These are phyloP conservation scores for Apodemus agrarius DNA, from an alignment of 2,797 vertebrate genomes.

Conservation along the genomic window DNA sequence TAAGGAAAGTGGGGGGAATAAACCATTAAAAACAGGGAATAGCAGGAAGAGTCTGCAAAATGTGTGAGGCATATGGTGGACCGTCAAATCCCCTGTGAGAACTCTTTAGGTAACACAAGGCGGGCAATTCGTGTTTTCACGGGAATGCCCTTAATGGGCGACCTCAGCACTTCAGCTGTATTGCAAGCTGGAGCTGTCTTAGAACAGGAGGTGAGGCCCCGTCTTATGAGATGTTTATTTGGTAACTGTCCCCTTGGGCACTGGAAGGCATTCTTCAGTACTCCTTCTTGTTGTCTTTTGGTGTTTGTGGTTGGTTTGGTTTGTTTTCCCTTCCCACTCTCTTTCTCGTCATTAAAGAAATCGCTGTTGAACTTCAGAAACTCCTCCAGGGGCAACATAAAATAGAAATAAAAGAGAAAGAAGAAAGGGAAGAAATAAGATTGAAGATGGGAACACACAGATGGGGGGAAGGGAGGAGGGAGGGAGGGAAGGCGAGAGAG, in stretches of 20 bases:
- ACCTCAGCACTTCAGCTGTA: constrained; percentile 66
- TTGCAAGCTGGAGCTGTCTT: constrained; percentile 60
- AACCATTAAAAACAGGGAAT: constrained; percentile 65
- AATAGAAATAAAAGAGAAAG: not conserved
- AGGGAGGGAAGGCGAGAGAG: rapidly evolving
- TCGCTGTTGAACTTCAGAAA: constrained; percentile 81
- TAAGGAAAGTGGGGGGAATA: constrained; percentile 19
- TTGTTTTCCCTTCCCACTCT: not conserved
- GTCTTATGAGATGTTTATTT: constrained; percentile 79
- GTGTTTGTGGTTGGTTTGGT: not conserved
- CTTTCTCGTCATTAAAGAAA: constrained; percentile 73
- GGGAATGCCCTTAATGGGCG: constrained; percentile 74
- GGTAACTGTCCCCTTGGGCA: constrained; percentile 77
- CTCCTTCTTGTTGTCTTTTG: constrained; percentile 69
- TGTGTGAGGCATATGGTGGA: constrained; percentile 45
- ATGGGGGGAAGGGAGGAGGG: rapidly evolving
- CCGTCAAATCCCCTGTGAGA: constrained; percentile 74
- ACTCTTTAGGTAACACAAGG: constrained; percentile 68
- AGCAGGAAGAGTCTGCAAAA: constrained; percentile 49
- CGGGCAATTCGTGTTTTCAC: constrained; percentile 81
- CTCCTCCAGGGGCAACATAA: constrained; percentile 23
- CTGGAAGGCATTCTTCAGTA: constrained; percentile 65
- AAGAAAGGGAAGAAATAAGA: not conserved
- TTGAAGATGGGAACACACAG: not conserved
- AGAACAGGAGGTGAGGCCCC: constrained; percentile 70